Evolutionary conservation across 2,888 invertebrate species (phyloP), one percentile per base, ranked within the genome.

Genomic region (Erannis defoliaria): DNA sequence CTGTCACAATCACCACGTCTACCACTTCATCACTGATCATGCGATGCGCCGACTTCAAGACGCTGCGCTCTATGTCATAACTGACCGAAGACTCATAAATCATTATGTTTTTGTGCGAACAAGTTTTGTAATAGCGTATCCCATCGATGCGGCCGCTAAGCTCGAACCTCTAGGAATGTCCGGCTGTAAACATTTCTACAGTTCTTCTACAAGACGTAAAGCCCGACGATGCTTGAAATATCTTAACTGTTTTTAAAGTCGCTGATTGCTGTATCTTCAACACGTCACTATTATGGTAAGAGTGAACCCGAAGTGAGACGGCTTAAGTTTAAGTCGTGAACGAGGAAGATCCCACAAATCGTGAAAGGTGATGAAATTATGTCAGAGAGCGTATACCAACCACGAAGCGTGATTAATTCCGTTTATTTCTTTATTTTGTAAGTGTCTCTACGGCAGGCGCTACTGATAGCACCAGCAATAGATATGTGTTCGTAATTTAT

Each of bases 21-120:
- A 60, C 43, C 59, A 43, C 61, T 66, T 64, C 64, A 66, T 66
- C 65, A 65, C 40, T 38, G 57, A 49, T 61, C 62, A 66, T 58
- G 66, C 48, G 55, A 56, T 54, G 45, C 46, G 48, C 46, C 57
- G 53, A 54, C 55, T 46, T 42, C 51, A 48, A 53, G 62, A 62
- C 57, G 51, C 46, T 40, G 62, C 60, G 59, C 56, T 59, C 48
- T 50, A 48, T 56, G 48, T 61, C 58, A 68, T n/a, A n/a, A n/a
- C n/a, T n/a, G n/a, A n/a, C n/a, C n/a, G n/a, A n/a, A n/a, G n/a
- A n/a, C n/a, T n/a, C n/a, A n/a, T 66, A 64, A 63, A 67, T 65
- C 63, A 64, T 60, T 40, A 54, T 37, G 50, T 55, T 69, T 66
- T 64, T 64, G 64, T 65, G 19, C 43, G 29, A 57, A 54, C 55